Evolutionary conservation across 2,888 invertebrate species (phyloP), one percentile per base, ranked within the genome.

Genomic region (Pantelozetes paolii): DNA sequence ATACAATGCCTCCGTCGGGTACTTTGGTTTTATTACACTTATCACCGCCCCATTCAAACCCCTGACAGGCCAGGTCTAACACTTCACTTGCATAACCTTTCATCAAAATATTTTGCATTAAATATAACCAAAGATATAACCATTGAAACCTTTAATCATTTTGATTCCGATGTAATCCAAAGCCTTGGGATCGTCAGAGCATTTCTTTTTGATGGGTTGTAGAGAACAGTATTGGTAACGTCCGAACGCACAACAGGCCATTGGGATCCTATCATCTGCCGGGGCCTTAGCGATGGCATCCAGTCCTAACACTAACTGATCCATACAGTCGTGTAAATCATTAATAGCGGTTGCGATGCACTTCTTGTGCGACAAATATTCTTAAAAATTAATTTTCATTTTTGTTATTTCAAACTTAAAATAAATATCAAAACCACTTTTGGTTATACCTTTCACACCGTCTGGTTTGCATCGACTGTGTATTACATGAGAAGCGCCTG

Each of bases 401-500:
- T 6, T 54, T 32, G 54, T 36, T 26, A 57, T 30, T 36, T 36
- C 20, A 54, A 67, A 32, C 20, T 40, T 36, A 67, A 18, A 9
- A 36, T n/a, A 15, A n/a, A 54, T 50, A 26, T 15, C 23, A 72
- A 15, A 18, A 11, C 11, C 20, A 5, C n/a, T 15, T n/a, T n/a
- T 62, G 26, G 18, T 8, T 28, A 42, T 64, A 75, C 75, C 73
- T 70, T 76, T 75, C 3, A 71, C 74, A 57, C 76, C 76, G 23
- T 76, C 74, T 23, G 73, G 72, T 45, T 57, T 75, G 40, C 75
- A 75, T 26, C 74, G 59, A 50, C 45, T 36, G n/a, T 70, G 30
- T 42, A 76, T 75, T n/a, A 75, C 76, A 70, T 75, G 75, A 30
- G 74, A 71, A 36, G 76, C 74, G 45, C 76, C 74, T 74, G 40